These are phyloP conservation scores for Brachionus paranguensis DNA, from an alignment of 1,140 invertebrate species.

Conservation along the genomic window DNA sequence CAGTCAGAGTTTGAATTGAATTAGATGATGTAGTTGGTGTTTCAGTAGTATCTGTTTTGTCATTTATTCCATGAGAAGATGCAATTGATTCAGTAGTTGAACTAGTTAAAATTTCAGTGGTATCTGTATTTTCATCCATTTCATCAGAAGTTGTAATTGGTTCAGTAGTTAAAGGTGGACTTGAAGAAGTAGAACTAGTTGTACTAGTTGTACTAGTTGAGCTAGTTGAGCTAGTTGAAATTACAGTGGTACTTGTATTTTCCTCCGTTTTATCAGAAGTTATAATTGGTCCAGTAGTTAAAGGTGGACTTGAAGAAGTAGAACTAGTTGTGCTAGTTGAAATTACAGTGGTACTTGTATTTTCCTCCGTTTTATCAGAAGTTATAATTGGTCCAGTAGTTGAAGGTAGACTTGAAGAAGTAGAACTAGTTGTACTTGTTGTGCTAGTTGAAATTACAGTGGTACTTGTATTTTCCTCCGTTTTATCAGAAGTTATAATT, in stretches of 20 bases:
- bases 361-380: background rate
- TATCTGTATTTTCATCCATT: background rate
- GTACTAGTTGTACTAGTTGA: background rate
- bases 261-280: background rate
- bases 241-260: background rate
- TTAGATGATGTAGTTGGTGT: too few relatives aligned
- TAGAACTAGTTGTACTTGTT: background rate
- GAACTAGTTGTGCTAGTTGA: background rate
- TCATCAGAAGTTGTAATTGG: background rate
- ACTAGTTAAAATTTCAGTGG: background rate
- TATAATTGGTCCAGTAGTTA: background rate
- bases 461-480: background rate
- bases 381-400: background rate
- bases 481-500: background rate
- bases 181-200: background rate
- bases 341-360: background rate
- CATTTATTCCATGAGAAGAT: too few relatives aligned
- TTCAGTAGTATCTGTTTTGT: too few relatives aligned
- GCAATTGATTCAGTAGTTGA: too few relatives aligned
- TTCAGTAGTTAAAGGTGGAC: background rate
- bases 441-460: background rate
- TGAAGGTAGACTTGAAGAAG: background rate
- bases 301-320: background rate
- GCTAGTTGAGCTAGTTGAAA: background rate
- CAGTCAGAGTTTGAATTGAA: too few relatives aligned